phyloP scores from a whole-genome alignment of 1,140 invertebrate species.

The Drosophila leontia region DNA sequence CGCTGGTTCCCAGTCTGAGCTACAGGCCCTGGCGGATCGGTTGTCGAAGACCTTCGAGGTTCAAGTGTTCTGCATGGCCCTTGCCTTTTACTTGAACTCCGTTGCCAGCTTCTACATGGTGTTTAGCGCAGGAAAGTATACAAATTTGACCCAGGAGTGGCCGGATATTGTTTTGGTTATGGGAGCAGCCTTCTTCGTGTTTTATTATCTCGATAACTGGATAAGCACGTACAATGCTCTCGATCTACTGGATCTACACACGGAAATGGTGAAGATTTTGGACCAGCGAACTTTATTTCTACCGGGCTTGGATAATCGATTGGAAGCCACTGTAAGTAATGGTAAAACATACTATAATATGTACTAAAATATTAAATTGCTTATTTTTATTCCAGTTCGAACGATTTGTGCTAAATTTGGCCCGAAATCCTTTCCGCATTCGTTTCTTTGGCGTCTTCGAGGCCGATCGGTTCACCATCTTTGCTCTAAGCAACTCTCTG shows the following conservation, averaged over 20 bases:
- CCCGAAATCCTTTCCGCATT: slow-evolving; percentile 32
- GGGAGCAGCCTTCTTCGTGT: neutral
- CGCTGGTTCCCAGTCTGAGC: slow-evolving; percentile 19
- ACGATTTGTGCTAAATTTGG: slow-evolving; percentile 44
- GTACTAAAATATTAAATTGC: neutral
- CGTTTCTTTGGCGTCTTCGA: slow-evolving; percentile 15
- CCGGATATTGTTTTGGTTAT: neutral
- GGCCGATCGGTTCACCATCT: neutral
- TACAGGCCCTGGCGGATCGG: slow-evolving; percentile 26
- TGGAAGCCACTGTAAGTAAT: slow-evolving; percentile 38
- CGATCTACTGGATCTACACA: slow-evolving; percentile 18
- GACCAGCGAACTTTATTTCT: slow-evolving; percentile 17
- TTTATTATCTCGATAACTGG: slow-evolving; percentile 28
- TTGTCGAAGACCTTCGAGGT: slow-evolving; percentile 26
- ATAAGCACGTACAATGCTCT: slow-evolving; percentile 14
- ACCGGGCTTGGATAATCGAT: slow-evolving; percentile 30
- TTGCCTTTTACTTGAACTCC: slow-evolving; percentile 26
- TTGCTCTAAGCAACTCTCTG: slow-evolving; percentile 41
- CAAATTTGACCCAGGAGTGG: neutral
- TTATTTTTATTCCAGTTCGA: slow-evolving; percentile 21
- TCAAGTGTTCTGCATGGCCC: slow-evolving; percentile 19
- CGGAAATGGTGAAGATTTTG: slow-evolving; percentile 16
- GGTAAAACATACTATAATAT: too few species aligned
- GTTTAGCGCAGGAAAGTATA: slow-evolving; percentile 5
- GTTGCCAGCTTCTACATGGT: slow-evolving; percentile 22